Evolutionary conservation across 2,113 vertebrate genomes (phyloP).

Genomic region (Antechinus flavipes): DNA sequence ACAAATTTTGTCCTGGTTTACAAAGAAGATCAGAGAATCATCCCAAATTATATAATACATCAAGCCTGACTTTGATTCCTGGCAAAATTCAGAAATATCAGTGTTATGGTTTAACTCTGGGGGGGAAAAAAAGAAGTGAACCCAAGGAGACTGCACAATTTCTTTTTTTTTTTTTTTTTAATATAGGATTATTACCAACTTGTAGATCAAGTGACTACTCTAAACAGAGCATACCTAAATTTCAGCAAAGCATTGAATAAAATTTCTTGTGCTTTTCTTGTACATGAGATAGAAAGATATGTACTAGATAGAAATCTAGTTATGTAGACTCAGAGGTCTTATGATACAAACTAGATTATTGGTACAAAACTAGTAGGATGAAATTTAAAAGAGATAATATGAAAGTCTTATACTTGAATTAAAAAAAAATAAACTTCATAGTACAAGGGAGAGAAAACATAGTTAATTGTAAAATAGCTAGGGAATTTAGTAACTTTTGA

Average conservation of each 20-base stretch:
- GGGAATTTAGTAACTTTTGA: not conserved
- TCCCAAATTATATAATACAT: not conserved
- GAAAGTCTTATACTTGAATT: not conserved
- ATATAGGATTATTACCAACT: too few relatives aligned
- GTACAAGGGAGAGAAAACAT: not conserved
- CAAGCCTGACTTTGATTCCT: not conserved
- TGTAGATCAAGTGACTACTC: too few relatives aligned
- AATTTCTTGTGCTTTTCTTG: not conserved
- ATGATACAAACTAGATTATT: not conserved
- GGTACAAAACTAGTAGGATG: not conserved
- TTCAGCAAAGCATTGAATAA: not conserved
- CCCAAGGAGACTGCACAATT: too few relatives aligned
- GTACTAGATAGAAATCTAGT: not conserved
- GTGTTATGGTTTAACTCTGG: too few relatives aligned
- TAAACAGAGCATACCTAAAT: not conserved
- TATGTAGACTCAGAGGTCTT: not conserved
- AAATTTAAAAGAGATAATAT: not conserved
- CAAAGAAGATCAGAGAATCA: not conserved
- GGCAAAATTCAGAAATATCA: not conserved
- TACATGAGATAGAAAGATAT: not conserved
- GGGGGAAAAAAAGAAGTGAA: too few relatives aligned
- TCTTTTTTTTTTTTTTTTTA: too few relatives aligned
- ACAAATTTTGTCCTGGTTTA: not conserved
- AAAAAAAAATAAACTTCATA: not conserved
- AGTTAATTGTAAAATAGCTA: not conserved